Conservation (phyloP, 2,113 vertebrate species). For the Heterotilapia buettikoferi region DNA sequence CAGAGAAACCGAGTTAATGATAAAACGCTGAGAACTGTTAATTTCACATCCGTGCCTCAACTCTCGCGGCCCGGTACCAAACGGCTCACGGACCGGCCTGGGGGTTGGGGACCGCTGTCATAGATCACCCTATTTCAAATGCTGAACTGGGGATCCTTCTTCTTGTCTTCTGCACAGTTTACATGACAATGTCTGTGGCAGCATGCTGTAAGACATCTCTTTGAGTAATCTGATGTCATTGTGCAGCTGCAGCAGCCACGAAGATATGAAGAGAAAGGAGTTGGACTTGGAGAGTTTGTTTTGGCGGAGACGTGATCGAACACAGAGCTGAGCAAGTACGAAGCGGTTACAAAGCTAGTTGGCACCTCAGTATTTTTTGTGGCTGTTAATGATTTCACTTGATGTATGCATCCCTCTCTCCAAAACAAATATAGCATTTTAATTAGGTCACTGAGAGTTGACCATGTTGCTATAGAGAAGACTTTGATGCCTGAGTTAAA, state of each 20-base stretch:
- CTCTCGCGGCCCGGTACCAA: neutral
- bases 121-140: neutral
- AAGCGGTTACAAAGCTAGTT: constrained; percentile 21
- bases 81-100: neutral
- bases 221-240: constrained; percentile 25
- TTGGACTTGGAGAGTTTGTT: constrained; percentile 22
- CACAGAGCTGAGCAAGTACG: neutral
- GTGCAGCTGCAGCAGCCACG: constrained; percentile 16
- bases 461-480: constrained; percentile 24
- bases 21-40: neutral
- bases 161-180: neutral
- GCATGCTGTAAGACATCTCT: neutral
- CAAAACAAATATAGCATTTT: constrained; percentile 55
- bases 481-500: constrained; percentile 41
- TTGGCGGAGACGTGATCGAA: constrained; percentile 15
- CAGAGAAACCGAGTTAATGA: neutral
- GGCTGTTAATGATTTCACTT: constrained; percentile 32
- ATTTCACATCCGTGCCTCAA: neutral
- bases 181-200: neutral
- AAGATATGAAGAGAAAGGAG: neutral
- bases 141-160: neutral
- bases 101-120: neutral
- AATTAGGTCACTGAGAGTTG: constrained; percentile 42
- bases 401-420: constrained; percentile 13
- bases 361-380: constrained; percentile 25